Evolutionary conservation across 2,888 invertebrate genomes (phyloP), one percentile per base, ranked within the genome.

Genomic region (Diarsia mendica): DNA sequence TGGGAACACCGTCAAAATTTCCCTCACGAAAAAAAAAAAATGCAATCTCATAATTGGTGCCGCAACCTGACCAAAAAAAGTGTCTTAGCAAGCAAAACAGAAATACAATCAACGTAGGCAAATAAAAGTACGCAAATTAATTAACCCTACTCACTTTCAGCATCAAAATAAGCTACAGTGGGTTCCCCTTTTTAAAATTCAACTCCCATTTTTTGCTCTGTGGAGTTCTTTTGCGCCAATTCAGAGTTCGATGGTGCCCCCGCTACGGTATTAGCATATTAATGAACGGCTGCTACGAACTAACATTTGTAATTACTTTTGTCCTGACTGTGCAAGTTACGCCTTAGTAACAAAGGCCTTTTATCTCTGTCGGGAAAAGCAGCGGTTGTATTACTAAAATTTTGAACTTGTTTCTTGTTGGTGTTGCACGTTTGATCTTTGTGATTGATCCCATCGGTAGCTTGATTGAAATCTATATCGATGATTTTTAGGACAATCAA

Each of bases 181-280:
- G 83, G 81, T 77, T 79, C 79, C 80, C 85, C 86, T 85, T 87
- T 89, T 89, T 88, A 88, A 90, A 91, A 88, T 89, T 88, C 90
- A 83, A 85, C 80, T 82, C 78, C 84, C 86, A 87, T 87, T 90
- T 90, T 87, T 88, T 83, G 86, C 80, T 81, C 77, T 80, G 74
- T 75, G 75, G 83, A 80, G 85, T 83, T 89, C 88, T 89, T 87
- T 87, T 89, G 90, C 89, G 86, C 90, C 90, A 89, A 91, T 92
- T 91, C 90, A 87, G 89, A 90, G 92, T 93, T 92, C 93, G 92
- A 92, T 90, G 91, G 90, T 88, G 87, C 89, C 83, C 87, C 81
- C 86, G 89, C 88, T 80, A 91, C 91, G 78, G 89, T 90, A 94
- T 95, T 95, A 93, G 94, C 95, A 95, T 95, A 94, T 94, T 94